These are phyloP conservation scores for Rhagonycha fulva DNA, from an alignment of 2,888 invertebrate species.

Conservation along the genomic window DNA sequence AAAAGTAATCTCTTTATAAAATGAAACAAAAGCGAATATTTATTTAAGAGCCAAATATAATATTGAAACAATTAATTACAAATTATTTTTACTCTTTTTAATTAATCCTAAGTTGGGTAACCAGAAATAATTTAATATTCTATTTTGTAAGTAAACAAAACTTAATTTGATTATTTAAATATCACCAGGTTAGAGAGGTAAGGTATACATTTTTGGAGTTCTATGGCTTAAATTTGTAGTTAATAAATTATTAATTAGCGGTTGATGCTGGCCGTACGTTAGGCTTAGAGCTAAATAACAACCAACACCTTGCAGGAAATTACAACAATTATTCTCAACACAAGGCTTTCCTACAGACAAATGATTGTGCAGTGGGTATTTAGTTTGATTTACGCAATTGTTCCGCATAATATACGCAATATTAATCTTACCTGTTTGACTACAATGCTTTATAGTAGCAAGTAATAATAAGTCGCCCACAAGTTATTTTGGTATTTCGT, in stretches of 20 bases:
- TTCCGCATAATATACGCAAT: slow-evolving; percentile 18
- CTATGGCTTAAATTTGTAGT: not conserved
- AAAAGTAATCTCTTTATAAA: not conserved
- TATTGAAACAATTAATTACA: not conserved
- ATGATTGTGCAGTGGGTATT: slow-evolving; percentile 39
- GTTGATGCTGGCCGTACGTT: slow-evolving; percentile 9
- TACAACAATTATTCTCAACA: slow-evolving; percentile 42
- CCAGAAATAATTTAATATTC: not conserved
- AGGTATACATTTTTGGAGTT: not conserved
- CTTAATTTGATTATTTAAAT: not conserved
- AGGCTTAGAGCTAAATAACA: slow-evolving; percentile 16
- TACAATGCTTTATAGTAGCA: not conserved
- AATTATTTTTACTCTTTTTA: not conserved
- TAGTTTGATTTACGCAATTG: slow-evolving; percentile 39
- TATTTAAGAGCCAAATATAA: not conserved
- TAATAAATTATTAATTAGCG: slow-evolving; percentile 20
- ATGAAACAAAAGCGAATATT: not conserved
- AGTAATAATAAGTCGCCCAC: not conserved
- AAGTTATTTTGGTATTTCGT: not conserved
- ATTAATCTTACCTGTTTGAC: slow-evolving; percentile 19
- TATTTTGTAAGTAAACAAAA: not conserved
- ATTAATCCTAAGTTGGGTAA: not conserved
- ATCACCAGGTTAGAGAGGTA: not conserved
- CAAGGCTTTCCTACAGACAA: slow-evolving; percentile 39
- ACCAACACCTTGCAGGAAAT: slow-evolving; percentile 43